phyloP scores from a whole-genome alignment of 2,797 vertebrate species.

The Microctenopoma stevenorrisi region DNA sequence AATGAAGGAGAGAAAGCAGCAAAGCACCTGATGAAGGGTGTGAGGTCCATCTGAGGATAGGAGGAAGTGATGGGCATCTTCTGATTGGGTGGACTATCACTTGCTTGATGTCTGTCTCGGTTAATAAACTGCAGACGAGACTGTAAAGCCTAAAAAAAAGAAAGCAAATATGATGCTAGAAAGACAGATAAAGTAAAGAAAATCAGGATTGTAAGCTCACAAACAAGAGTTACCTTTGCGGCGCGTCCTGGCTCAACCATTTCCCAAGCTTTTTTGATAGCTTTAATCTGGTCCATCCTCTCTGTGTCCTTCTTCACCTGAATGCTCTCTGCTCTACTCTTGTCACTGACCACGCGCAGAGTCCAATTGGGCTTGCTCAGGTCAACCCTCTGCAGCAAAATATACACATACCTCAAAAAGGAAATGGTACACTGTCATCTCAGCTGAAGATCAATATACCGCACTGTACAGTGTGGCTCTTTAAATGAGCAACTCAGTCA shows the following conservation, averaged over 20 bases:
- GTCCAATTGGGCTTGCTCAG: conserved; percentile 85
- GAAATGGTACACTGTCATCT: conserved; percentile 17
- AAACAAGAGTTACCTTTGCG: conserved; percentile 83
- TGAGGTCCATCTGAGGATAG: conserved; percentile 55
- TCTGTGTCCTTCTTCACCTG: conserved; percentile 89
- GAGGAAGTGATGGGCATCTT: conserved; percentile 1
- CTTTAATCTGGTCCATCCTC: conserved; percentile 87
- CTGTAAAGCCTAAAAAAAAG: conserved; percentile 83
- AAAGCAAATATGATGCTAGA: not conserved
- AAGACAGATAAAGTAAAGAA: too few species aligned
- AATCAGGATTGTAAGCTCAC: too few species aligned
- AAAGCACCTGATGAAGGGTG: conserved; percentile 71
- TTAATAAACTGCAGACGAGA: conserved; percentile 85
- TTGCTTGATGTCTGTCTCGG: conserved; percentile 52
- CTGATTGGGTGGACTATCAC: conserved; percentile 27
- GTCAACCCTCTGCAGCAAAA: conserved; percentile 73
- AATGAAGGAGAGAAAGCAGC: not conserved
- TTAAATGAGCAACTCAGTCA: conserved; percentile 23
- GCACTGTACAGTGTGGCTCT: conserved; percentile 22
- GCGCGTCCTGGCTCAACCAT: conserved; percentile 86
- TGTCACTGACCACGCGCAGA: conserved; percentile 86
- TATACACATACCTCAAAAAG: conserved; percentile 8
- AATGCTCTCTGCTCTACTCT: conserved; percentile 75
- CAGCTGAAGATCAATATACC: conserved; percentile 45
- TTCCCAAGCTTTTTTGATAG: conserved; percentile 92